Percentiles rank a stretch among this genome's conserved stretches.
Evolutionary conservation across 2,113 vertebrate species (phyloP).

Genomic region (Callorhinus ursinus): DNA sequence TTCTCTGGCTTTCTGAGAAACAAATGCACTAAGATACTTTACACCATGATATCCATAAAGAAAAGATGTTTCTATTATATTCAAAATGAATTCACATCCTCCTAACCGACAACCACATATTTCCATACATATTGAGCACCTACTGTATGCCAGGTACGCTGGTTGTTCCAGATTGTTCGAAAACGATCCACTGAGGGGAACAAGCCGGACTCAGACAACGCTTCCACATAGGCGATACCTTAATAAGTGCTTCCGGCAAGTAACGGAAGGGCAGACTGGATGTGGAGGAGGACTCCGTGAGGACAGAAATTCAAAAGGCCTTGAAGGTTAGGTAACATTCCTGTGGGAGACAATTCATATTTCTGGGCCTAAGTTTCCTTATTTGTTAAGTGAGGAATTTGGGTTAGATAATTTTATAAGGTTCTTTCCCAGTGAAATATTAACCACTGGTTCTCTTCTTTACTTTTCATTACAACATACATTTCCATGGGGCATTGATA

Average conservation of each 20-base stretch:
- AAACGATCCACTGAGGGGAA: neutral
- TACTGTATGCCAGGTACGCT: neutral
- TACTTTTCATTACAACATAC: neutral
- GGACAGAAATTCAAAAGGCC: neutral
- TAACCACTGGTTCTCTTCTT: neutral
- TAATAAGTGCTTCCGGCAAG: neutral
- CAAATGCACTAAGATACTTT: slow-evolving; percentile 33
- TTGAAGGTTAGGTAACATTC: neutral
- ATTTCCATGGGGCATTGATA: neutral
- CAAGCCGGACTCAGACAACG: neutral
- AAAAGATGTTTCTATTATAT: neutral
- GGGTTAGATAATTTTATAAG: neutral
- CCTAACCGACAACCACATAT: neutral
- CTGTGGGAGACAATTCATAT: neutral
- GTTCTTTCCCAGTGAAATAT: neutral
- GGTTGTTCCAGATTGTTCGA: neutral
- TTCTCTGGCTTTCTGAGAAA: slow-evolving; percentile 43
- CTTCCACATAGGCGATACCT: neutral
- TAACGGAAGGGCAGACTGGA: neutral
- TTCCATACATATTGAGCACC: neutral
- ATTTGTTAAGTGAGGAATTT: neutral
- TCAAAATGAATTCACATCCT: slow-evolving; percentile 47
- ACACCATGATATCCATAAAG: neutral
- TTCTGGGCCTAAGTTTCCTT: neutral
- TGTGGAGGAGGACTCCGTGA: neutral